Evolutionary conservation across 2,888 invertebrate species (phyloP).

Genomic region (Dilophus febrilis): DNA sequence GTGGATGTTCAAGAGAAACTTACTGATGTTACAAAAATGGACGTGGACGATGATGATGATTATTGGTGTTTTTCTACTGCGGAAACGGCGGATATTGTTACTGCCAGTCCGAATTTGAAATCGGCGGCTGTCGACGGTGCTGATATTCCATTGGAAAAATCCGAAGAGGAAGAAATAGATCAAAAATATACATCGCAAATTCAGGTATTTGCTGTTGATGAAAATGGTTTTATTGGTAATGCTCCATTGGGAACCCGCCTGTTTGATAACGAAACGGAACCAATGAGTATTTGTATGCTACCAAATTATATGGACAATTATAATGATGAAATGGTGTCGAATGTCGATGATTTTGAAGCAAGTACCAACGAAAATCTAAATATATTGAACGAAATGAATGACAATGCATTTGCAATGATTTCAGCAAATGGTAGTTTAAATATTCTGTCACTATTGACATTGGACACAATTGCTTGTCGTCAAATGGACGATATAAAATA

Average conservation of each 20-base stretch:
- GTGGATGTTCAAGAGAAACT: too few species aligned
- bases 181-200: neutral
- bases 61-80: neutral
- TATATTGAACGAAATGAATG: too few species aligned
- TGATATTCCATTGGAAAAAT: constrained; percentile 17
- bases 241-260: constrained; percentile 43
- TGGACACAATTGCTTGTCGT: constrained; percentile 39
- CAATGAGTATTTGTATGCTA: constrained; percentile 50
- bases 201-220: constrained; percentile 6
- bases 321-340: constrained; percentile 17
- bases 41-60: neutral
- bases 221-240: constrained; percentile 28
- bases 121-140: constrained; percentile 28
- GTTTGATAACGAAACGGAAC: constrained; percentile 45
- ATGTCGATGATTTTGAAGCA: constrained; percentile 11
- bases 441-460: constrained; percentile 51
- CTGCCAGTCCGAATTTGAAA: too few species aligned
- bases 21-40: constrained; percentile 28
- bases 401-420: constrained; percentile 52
- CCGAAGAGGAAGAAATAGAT: neutral
- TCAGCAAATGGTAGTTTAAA: constrained; percentile 59
- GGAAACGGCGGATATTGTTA: neutral
- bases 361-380: too few species aligned
- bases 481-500: constrained; percentile 41
- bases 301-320: constrained; percentile 33